phyloP scores from a whole-genome alignment of 2,888 invertebrate genomes.

The Tiliacea aurago region DNA sequence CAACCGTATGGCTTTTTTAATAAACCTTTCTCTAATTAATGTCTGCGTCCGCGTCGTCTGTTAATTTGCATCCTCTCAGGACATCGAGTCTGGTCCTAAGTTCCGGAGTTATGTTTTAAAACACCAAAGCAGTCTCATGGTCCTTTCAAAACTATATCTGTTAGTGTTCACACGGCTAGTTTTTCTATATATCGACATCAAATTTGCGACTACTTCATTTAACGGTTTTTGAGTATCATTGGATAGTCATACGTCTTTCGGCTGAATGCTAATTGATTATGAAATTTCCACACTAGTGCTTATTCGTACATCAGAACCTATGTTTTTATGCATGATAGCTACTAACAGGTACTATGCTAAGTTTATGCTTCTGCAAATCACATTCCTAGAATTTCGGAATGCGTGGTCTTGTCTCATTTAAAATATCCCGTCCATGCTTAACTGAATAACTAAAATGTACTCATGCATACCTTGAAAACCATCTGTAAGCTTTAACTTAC shows the following conservation, averaged over 20 bases:
- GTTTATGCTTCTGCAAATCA: neutral
- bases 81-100: constrained; percentile 35
- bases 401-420: neutral
- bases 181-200: neutral
- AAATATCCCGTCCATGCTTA: neutral
- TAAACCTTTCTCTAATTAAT: constrained; percentile 53
- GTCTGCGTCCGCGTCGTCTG: constrained; percentile 31
- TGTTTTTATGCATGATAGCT: neutral
- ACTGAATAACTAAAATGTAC: neutral
- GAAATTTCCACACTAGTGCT: neutral
- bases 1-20: constrained; percentile 41
- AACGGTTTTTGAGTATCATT: neutral
- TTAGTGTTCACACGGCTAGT: neutral
- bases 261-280: too few relatives aligned
- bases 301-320: neutral
- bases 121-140: neutral
- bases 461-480: neutral
- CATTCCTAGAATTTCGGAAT: neutral
- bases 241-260: neutral
- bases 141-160: neutral
- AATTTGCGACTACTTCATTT: neutral
- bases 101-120: constrained; percentile 16
- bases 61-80: constrained; percentile 35
- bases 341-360: neutral
- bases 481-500: constrained; percentile 7